A percentile compares a stretch with the other conserved stretches of the same genome.
Conservation (phyloP, 2,888 invertebrate genomes). For the Pantelozetes paolii region DNA sequence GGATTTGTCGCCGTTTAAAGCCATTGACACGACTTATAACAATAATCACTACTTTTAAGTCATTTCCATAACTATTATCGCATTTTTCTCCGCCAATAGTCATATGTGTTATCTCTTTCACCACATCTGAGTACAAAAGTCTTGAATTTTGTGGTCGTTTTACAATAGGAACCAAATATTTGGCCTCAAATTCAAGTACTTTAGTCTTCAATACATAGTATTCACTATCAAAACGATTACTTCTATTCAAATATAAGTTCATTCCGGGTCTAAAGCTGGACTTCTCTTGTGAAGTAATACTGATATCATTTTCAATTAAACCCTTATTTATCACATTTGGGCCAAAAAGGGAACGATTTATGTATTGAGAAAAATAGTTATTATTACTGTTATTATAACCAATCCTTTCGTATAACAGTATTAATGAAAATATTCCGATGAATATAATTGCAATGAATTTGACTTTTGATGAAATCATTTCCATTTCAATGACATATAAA, state of each 20-base stretch:
- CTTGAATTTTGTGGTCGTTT: background rate
- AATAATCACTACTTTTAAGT: constrained; percentile 16
- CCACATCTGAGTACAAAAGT: background rate
- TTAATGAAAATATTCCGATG: background rate
- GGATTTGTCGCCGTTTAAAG: constrained; percentile 15
- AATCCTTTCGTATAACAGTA: background rate
- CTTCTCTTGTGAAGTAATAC: no score
- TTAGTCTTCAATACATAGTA: background rate
- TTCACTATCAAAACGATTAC: background rate
- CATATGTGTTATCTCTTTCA: background rate
- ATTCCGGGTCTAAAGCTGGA: no score
- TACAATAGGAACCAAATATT: background rate
- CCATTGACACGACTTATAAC: constrained; percentile 37
- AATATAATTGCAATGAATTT: background rate
- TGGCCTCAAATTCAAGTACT: background rate
- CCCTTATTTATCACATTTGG: no score
- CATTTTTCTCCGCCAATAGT: background rate
- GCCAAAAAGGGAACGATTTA: background rate
- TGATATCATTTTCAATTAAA: no score
- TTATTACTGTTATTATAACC: background rate
- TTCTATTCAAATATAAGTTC: no score
- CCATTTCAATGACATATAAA: no score
- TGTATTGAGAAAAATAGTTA: background rate
- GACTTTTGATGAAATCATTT: no score
- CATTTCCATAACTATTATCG: constrained; percentile 12